phyloP scores from a whole-genome alignment of 1,140 invertebrate genomes.

The Drosophila busckii region DNA sequence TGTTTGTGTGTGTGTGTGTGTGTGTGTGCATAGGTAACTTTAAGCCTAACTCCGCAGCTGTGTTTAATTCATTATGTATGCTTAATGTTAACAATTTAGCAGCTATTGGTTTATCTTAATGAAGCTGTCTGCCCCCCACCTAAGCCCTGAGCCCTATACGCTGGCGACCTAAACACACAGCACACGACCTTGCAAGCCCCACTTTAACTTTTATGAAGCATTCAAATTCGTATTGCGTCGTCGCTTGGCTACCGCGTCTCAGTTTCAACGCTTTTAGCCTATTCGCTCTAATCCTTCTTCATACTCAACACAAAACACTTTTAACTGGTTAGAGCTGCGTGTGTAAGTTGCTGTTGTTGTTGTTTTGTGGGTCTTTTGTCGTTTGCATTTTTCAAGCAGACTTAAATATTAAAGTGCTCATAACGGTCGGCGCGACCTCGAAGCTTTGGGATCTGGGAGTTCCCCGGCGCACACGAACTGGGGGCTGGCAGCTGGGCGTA shows the following conservation, averaged over 20 bases:
- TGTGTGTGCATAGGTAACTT: constrained; percentile 41
- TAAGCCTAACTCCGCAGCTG: constrained; percentile 44
- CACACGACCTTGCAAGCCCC: constrained; percentile 51
- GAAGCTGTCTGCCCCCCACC: constrained; percentile 62
- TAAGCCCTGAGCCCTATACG: constrained; percentile 22
- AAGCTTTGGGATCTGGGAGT: not conserved
- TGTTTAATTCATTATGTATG: constrained; percentile 73
- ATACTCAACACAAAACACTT: constrained; percentile 49
- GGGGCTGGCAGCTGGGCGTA: constrained; percentile 30
- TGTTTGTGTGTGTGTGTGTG: constrained; percentile 17
- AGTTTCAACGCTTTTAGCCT: not conserved
- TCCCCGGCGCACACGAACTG: not conserved
- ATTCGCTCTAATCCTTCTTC: constrained; percentile 34
- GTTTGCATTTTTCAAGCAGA: constrained; percentile 64
- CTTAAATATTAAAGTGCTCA: constrained; percentile 72
- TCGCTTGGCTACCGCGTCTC: constrained; percentile 27
- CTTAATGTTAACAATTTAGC: constrained; percentile 76
- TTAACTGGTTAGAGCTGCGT: constrained; percentile 54
- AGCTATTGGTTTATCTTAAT: constrained; percentile 77
- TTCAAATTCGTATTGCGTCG: constrained; percentile 55
- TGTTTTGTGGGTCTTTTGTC: constrained; percentile 37
- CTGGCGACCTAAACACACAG: constrained; percentile 44
- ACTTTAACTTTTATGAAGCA: constrained; percentile 72
- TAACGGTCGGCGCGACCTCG: constrained; percentile 21
- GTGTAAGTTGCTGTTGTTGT: constrained; percentile 43